Conservation (phyloP, 2,797 vertebrate species). For the Parambassis ranga region DNA sequence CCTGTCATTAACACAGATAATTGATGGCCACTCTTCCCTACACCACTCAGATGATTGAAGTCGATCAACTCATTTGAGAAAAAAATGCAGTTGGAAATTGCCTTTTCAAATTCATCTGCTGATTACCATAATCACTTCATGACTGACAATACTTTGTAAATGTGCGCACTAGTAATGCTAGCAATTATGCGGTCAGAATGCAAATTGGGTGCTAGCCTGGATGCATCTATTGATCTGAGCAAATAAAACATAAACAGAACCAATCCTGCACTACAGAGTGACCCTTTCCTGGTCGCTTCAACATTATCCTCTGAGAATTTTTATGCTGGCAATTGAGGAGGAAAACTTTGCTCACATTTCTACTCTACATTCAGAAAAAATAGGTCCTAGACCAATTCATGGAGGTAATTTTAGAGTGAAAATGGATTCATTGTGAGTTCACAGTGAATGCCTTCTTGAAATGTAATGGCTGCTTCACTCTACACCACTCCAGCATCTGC, state of each 20-base stretch:
- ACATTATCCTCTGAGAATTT: constrained; percentile 32
- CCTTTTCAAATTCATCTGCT: constrained; percentile 55
- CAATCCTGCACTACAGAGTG: constrained; percentile 8
- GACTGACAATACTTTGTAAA: constrained; percentile 75
- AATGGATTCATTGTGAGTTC: constrained; percentile 52
- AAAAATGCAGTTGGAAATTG: constrained; percentile 61
- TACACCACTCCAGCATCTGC: constrained; percentile 36
- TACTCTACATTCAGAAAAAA: constrained; percentile 19
- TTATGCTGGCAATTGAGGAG: constrained; percentile 21
- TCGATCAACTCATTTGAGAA: constrained; percentile 59
- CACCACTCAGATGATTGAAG: constrained; percentile 59
- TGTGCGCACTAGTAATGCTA: constrained; percentile 70
- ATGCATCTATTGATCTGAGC: constrained; percentile 40
- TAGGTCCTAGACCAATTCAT: constrained; percentile 37
- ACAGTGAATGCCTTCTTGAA: constrained; percentile 52
- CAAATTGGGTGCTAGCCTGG: constrained; percentile 53
- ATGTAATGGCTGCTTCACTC: constrained; percentile 41
- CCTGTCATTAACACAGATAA: constrained; percentile 62
- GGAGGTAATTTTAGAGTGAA: constrained; percentile 50
- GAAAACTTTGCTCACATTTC: constrained; percentile 27
- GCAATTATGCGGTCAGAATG: constrained; percentile 75
- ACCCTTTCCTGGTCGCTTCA: constrained; percentile 11
- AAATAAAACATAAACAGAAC: constrained; percentile 37
- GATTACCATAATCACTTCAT: constrained; percentile 79
- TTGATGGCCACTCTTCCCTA: constrained; percentile 39